phyloP scores from a whole-genome alignment of 2,888 invertebrate genomes.

The Silvanus unidentatus region DNA sequence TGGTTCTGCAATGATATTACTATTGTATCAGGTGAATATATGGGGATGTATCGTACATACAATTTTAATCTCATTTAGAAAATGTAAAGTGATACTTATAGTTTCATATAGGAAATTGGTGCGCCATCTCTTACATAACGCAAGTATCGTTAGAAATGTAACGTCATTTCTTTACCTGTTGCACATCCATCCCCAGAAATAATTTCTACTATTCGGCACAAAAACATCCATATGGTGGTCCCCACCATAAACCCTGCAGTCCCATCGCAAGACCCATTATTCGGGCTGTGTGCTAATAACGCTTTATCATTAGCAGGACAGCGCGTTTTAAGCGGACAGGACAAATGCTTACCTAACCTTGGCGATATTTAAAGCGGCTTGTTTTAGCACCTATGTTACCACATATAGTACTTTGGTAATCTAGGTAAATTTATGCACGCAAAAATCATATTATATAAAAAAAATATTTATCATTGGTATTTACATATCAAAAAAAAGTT shows the following conservation, averaged over 20 bases:
- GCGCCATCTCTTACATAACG: slow-evolving; percentile 1
- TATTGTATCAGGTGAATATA: too few species aligned
- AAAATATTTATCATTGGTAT: not conserved
- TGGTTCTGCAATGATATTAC: slow-evolving; percentile 23
- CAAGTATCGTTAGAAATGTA: slow-evolving; percentile 1
- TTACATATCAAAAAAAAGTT: not conserved
- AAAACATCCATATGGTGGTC: not conserved
- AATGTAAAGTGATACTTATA: slow-evolving; percentile 25
- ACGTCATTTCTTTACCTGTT: slow-evolving; percentile 6
- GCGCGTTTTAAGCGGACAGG: too few species aligned
- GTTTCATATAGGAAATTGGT: not conserved
- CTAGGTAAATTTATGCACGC: too few species aligned
- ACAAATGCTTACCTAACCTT: too few species aligned
- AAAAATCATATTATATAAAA: not conserved
- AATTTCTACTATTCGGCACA: not conserved
- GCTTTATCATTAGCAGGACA: not conserved
- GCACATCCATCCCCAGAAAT: slow-evolving; percentile 1
- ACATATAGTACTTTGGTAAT: too few species aligned
- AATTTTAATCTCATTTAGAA: too few species aligned
- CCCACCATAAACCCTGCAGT: not conserved
- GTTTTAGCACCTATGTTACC: too few species aligned
- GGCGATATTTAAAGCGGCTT: too few species aligned
- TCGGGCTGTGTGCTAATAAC: slow-evolving; percentile 15
- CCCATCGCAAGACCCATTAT: not conserved
- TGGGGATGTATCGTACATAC: too few species aligned